Conservation (phyloP, 35 echinoderm and acorn worm species). For the Strongylocentrotus purpuratus region DNA sequence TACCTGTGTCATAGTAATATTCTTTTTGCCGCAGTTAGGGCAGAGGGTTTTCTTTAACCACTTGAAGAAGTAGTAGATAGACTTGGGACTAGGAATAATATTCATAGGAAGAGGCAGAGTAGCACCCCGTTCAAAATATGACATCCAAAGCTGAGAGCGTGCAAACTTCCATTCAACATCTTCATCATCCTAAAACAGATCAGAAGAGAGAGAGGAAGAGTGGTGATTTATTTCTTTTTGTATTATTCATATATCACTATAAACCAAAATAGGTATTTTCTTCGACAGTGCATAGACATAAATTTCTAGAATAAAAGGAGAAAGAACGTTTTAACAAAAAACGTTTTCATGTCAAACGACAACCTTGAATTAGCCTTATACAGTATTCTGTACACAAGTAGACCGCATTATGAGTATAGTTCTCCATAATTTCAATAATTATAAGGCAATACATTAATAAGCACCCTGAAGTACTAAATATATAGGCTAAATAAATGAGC, state of each 20-base stretch:
- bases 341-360: too few species aligned
- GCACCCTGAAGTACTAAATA: too few species aligned
- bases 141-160: constrained; percentile 73
- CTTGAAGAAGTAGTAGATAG: constrained; percentile 55
- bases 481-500: too few species aligned
- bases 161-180: constrained; percentile 93
- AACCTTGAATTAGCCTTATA: too few species aligned
- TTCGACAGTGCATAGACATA: too few species aligned
- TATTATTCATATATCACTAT: too few species aligned
- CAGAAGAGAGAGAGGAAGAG: neutral
- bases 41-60: constrained; percentile 51
- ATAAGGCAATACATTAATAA: too few species aligned
- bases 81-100: constrained; percentile 72
- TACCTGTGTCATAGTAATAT: neutral
- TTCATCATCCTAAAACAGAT: constrained; percentile 65
- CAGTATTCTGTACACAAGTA: too few species aligned
- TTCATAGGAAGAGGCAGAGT: constrained; percentile 75
- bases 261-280: neutral
- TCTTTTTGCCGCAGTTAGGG: neutral
- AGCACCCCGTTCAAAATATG: constrained; percentile 72
- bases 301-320: too few species aligned
- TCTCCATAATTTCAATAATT: too few species aligned
- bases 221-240: neutral
- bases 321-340: too few species aligned
- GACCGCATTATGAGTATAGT: too few species aligned